Percentiles rank a stretch among this genome's conserved stretches.
These are phyloP conservation scores for Pseudois nayaur DNA, from an alignment of 2,113 vertebrate genomes.

Conservation along the genomic window DNA sequence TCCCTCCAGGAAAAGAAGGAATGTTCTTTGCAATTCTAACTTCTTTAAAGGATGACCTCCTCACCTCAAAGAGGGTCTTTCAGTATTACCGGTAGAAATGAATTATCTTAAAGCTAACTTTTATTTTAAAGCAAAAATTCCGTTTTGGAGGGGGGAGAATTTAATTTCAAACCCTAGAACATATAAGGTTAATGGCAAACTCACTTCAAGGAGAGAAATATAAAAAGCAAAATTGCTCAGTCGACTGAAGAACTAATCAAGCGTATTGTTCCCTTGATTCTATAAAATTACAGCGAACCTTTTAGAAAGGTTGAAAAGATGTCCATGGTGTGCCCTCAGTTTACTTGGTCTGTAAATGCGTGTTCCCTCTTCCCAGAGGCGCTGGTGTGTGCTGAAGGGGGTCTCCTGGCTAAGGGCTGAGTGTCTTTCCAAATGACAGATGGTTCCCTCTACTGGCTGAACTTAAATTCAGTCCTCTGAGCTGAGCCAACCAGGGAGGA, in stretches of 20 bases:
- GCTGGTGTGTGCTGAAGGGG: too few species aligned
- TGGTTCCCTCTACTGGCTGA: slow-evolving; percentile 28
- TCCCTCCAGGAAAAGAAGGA: neutral
- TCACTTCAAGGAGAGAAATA: slow-evolving; percentile 37
- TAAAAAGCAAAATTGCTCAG: slow-evolving; percentile 41
- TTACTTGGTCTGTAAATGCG: slow-evolving; percentile 15
- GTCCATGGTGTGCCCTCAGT: neutral
- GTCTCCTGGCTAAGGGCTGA: neutral
- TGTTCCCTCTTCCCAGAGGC: neutral
- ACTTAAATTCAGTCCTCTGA: neutral
- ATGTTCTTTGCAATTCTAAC: neutral
- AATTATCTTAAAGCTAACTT: neutral
- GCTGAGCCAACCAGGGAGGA: neutral
- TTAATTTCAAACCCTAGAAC: neutral
- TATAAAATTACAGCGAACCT: slow-evolving; percentile 4
- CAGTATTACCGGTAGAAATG: slow-evolving; percentile 24
- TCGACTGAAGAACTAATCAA: slow-evolving; percentile 37
- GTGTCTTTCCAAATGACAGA: neutral
- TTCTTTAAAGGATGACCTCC: neutral
- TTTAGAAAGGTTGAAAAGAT: slow-evolving; percentile 23
- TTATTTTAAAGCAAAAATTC: slow-evolving; percentile 13
- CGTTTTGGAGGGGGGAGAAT: neutral
- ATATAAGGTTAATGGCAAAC: slow-evolving; percentile 44
- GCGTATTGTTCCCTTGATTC: slow-evolving; percentile 53
- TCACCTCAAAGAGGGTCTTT: neutral